Percentiles rank a stretch among this genome's conserved stretches.
phyloP scores from a whole-genome alignment of 2,113 vertebrate genomes.

The Corythoichthys haematopterus region DNA sequence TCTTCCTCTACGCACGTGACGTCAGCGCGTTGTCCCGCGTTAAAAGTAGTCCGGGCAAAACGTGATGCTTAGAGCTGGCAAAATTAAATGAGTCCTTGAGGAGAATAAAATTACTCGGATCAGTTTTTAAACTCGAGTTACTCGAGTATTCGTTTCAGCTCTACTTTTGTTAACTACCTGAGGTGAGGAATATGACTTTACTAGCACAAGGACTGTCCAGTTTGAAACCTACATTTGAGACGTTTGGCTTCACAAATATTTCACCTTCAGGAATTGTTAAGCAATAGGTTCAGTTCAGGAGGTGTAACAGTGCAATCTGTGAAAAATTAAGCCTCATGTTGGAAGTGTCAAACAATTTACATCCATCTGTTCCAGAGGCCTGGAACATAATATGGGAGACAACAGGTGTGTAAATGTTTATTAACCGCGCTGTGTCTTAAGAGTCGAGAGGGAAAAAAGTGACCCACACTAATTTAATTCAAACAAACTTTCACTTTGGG shows the following conservation, averaged over 20 bases:
- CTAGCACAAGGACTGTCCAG: background rate
- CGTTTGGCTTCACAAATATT: background rate
- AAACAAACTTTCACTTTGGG: constrained; percentile 65
- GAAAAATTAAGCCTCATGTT: constrained; percentile 62
- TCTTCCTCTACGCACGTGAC: no score
- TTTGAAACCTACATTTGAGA: background rate
- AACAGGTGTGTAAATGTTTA: constrained; percentile 79
- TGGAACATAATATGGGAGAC: constrained; percentile 61
- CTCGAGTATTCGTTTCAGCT: no score
- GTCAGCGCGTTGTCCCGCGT: no score
- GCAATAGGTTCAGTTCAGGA: constrained; percentile 18
- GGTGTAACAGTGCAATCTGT: constrained; percentile 55
- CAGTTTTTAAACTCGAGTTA: no score
- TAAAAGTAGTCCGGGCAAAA: no score
- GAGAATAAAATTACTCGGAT: no score
- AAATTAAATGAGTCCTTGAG: no score
- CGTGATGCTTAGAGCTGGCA: no score
- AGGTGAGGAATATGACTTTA: no score
- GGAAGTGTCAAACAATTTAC: constrained; percentile 57
- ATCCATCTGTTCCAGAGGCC: constrained; percentile 66
- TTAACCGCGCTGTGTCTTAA: constrained; percentile 57
- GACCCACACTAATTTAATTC: constrained; percentile 67
- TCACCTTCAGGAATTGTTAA: constrained; percentile 34
- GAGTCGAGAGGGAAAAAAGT: constrained; percentile 56
- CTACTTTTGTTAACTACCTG: no score